Percentiles rank a stretch among this genome's conserved stretches.
Evolutionary conservation across 2,888 invertebrate genomes (phyloP).

Genomic region (Zootermopsis nevadensis): DNA sequence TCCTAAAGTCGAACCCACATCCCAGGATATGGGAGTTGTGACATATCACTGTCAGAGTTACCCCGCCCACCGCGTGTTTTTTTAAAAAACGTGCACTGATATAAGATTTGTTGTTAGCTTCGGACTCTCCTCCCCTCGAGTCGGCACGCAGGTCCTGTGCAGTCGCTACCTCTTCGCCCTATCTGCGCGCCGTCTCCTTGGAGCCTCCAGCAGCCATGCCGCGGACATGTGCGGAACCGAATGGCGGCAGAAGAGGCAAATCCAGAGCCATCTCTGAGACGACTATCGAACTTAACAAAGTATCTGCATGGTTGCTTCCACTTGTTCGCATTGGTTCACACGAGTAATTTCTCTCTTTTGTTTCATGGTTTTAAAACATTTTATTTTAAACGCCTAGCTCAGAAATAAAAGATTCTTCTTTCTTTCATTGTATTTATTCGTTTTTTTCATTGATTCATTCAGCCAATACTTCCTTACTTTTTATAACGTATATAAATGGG

Average conservation of each 20-base stretch:
- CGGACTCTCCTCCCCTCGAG: conserved; percentile 16
- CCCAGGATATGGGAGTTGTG: not conserved
- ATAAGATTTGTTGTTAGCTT: conserved; percentile 34
- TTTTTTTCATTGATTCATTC: no score
- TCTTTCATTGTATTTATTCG: no score
- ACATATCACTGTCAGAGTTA: conserved; percentile 25
- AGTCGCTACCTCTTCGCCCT: not conserved
- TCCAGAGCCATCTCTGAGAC: conserved; percentile 36
- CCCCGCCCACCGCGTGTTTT: conserved; percentile 30
- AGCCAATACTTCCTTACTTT: no score
- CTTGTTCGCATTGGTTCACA: no score
- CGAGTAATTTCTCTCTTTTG: no score
- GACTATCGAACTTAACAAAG: not conserved
- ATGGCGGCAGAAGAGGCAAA: not conserved
- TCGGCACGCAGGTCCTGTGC: conserved; percentile 3
- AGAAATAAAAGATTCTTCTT: not conserved
- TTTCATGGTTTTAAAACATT: no score
- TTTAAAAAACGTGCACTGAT: conserved; percentile 35
- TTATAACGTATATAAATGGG: no score
- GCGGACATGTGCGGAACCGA: conserved; percentile 34
- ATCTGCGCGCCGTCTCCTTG: not conserved
- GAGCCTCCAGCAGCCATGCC: conserved; percentile 38
- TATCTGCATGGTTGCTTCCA: not conserved
- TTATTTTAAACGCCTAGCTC: not conserved
- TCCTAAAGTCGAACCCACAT: not conserved